A percentile compares a stretch with the other conserved stretches of the same genome.
Conservation (phyloP, 2,888 invertebrate species). For the Platynereis dumerilii region DNA sequence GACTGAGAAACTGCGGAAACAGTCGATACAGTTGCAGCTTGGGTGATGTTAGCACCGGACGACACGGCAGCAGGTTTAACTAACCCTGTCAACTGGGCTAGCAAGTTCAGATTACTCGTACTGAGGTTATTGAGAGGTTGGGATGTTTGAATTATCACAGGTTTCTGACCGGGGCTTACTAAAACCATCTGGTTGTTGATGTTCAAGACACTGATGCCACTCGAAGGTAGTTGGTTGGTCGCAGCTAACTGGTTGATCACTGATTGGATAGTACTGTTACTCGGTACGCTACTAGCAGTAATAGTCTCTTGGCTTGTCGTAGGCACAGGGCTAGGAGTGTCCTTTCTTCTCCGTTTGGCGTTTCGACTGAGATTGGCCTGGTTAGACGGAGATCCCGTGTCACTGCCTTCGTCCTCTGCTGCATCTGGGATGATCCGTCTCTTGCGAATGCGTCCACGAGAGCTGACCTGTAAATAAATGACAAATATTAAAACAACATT, state of each 20-base stretch:
- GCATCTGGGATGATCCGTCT: constrained; percentile 55
- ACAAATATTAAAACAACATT: too few species aligned
- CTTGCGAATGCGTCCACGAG: constrained; percentile 53
- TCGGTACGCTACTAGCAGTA: neutral
- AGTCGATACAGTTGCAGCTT: too few species aligned
- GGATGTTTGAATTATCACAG: constrained; percentile 14
- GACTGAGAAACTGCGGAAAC: neutral
- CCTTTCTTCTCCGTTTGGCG: constrained; percentile 38
- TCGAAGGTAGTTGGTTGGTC: constrained; percentile 1
- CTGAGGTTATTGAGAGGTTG: constrained; percentile 8
- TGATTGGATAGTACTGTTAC: neutral
- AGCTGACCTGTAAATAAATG: constrained; percentile 45
- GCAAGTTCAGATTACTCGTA: constrained; percentile 18
- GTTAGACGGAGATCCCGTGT: too few species aligned
- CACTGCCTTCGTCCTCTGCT: constrained; percentile 44
- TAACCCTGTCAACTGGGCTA: constrained; percentile 21
- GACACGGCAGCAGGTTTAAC: neutral
- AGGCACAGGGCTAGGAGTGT: constrained; percentile 4
- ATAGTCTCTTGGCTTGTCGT: constrained; percentile 7
- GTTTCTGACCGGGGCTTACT: constrained; percentile 12
- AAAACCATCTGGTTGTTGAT: constrained; percentile 20
- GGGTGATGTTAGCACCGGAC: neutral
- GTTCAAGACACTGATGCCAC: constrained; percentile 11
- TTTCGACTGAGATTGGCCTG: too few species aligned
- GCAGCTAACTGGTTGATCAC: neutral